Conservation (phyloP, 2,888 invertebrate genomes). For the Nymphalis c-album region DNA sequence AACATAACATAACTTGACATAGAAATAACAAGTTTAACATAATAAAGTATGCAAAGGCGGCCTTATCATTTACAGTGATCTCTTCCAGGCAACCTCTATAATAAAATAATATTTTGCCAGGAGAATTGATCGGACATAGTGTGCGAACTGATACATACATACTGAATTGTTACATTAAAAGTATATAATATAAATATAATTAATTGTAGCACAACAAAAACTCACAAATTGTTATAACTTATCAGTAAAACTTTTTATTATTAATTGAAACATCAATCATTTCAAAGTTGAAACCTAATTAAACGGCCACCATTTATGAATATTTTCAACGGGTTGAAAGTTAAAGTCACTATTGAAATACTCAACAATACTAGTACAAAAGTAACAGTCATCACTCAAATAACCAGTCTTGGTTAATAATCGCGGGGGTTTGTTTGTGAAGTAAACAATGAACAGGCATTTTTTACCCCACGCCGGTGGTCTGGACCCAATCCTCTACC, state of each 20-base stretch:
- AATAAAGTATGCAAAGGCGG: too few relatives aligned
- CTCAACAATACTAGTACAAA: conserved; percentile 10
- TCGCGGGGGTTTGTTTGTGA: conserved; percentile 42
- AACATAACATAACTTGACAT: too few relatives aligned
- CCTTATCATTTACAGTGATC: too few relatives aligned
- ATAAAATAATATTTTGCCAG: too few relatives aligned
- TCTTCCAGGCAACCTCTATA: too few relatives aligned
- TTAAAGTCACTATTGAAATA: not conserved
- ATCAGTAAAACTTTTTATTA: too few relatives aligned
- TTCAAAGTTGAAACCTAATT: not conserved
- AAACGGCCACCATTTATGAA: not conserved
- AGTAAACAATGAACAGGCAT: conserved; percentile 58
- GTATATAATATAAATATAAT: too few relatives aligned
- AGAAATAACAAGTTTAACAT: too few relatives aligned
- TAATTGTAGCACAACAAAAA: not conserved
- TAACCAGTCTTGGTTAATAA: conserved; percentile 14
- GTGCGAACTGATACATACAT: too few relatives aligned
- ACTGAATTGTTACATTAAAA: too few relatives aligned
- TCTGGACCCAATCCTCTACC: conserved; percentile 40
- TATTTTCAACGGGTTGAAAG: not conserved
- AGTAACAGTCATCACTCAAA: conserved; percentile 20
- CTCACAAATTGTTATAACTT: not conserved
- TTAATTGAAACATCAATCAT: not conserved
- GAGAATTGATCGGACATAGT: too few relatives aligned
- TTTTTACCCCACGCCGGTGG: conserved; percentile 55